Conservation (phyloP, 53 echinoderm and acorn worm species). For the Actinopyga echinites region DNA sequence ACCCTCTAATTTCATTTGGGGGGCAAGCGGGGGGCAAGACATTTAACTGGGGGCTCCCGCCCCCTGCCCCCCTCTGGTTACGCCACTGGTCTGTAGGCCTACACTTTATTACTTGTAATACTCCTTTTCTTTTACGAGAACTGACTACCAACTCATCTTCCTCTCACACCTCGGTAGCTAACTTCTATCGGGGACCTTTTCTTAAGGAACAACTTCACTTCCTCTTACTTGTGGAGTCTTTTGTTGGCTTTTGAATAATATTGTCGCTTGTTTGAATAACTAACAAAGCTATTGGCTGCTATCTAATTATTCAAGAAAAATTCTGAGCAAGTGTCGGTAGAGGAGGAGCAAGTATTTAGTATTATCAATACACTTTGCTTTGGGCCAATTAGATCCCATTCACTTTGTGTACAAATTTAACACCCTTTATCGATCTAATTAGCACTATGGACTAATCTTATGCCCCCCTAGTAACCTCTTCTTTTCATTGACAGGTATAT, state of each 20-base stretch:
- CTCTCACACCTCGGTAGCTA: no score
- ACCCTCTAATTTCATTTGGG: no score
- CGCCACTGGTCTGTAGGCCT: no score
- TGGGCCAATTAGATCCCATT: constrained; percentile 10
- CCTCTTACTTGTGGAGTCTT: no score
- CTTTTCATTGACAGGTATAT: constrained; percentile 8
- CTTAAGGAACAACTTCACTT: no score
- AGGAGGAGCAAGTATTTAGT: constrained; percentile 29
- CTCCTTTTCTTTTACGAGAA: no score
- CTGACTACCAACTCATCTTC: no score
- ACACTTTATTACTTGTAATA: no score
- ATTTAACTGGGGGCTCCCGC: no score
- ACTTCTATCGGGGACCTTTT: no score
- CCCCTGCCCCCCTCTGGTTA: no score
- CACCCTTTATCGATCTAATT: constrained; percentile 36
- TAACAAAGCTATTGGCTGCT: constrained; percentile 2
- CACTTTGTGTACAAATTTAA: constrained; percentile 5
- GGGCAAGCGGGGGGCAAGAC: no score
- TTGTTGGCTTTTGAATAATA: background rate
- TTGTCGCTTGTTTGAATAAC: constrained; percentile 2
- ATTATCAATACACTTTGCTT: constrained; percentile 16
- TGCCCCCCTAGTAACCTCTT: constrained; percentile 25
- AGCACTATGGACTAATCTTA: constrained; percentile 3
- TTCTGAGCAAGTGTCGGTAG: background rate
- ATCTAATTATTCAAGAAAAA: constrained; percentile 22